phyloP scores from a whole-genome alignment of 1,140 invertebrate genomes.

The Myzus persicae region DNA sequence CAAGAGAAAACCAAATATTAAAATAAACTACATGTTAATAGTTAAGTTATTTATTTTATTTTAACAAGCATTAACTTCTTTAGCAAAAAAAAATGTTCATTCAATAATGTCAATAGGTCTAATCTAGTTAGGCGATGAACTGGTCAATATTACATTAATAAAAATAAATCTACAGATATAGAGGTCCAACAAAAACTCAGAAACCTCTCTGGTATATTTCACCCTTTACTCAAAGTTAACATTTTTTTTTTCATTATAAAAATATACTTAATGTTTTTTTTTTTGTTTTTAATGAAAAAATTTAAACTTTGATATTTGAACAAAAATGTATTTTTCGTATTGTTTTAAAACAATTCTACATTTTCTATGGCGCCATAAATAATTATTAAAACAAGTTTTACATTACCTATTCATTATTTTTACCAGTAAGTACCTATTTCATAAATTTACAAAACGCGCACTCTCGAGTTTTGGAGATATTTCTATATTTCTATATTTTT shows the following conservation, averaged over 20 bases:
- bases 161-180: not conserved
- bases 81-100: not conserved
- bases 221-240: not conserved
- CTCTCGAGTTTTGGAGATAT: too few species aligned
- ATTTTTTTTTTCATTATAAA: not conserved
- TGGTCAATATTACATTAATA: not conserved
- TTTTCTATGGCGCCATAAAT: not conserved
- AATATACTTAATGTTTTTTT: not conserved
- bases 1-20: not conserved
- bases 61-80: not conserved
- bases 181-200: not conserved
- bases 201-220: not conserved
- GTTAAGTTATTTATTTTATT: not conserved
- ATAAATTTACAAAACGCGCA: not conserved
- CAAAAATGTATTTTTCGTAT: not conserved
- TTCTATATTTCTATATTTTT: too few species aligned
- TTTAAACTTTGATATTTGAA: not conserved
- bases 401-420: not conserved
- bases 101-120: not conserved
- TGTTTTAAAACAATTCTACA: not conserved
- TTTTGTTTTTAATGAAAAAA: not conserved
- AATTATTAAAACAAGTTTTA: not conserved
- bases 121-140: not conserved
- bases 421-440: not conserved
- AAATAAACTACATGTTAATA: not conserved